Conservation (phyloP, 2,113 vertebrate genomes). For the Calyptomena viridis region DNA sequence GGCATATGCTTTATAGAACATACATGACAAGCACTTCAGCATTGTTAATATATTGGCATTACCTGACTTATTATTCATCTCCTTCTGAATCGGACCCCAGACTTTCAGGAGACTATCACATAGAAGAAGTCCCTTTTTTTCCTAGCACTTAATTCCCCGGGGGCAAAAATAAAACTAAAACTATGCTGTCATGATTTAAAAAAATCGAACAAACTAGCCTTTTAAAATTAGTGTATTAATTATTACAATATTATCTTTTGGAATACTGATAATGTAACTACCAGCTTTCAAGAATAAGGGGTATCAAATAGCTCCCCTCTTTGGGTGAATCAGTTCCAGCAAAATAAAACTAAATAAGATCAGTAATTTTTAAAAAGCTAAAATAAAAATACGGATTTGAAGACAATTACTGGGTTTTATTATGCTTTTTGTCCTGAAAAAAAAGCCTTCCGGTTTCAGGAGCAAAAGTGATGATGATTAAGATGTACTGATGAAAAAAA, state of each 20-base stretch:
- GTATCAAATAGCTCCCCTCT: neutral
- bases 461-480: neutral
- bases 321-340: neutral
- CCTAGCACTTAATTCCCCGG: neutral
- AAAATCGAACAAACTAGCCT: neutral
- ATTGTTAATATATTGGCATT: constrained; percentile 59
- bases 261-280: neutral
- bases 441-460: neutral
- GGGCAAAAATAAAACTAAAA: neutral
- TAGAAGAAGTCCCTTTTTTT: neutral
- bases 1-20: constrained; percentile 18
- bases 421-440: neutral
- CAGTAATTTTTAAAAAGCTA: neutral
- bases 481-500: neutral
- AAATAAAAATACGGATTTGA: neutral
- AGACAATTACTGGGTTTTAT: neutral
- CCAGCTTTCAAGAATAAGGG: neutral
- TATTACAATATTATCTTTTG: neutral
- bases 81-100: neutral
- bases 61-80: constrained; percentile 57
- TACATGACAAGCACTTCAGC: constrained; percentile 49
- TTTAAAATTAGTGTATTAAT: neutral
- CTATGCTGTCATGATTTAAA: neutral
- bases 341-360: neutral
- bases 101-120: constrained; percentile 2